Base-by-base conservation (phyloP, 2,888 invertebrate genomes). In the Drosophila lacicola region DNA sequence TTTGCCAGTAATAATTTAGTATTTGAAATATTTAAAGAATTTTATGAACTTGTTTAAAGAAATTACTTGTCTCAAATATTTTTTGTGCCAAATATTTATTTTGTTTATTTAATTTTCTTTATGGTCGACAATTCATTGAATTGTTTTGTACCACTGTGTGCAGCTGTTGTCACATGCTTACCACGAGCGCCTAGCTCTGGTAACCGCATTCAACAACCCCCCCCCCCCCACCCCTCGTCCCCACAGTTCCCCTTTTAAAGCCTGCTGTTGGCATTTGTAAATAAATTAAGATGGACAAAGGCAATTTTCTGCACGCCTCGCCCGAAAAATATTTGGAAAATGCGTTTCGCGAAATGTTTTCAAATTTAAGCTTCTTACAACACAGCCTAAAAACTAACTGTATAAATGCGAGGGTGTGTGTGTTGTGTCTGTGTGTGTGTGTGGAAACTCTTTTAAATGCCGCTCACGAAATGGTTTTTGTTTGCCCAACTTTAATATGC, bases 211-310 rank as follows among this genome's bases (percentile, higher is more conserved):
- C 2, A 8, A 6, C 17, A n/a, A 13, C n/a, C 0, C 8, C 1
- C 5, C 6, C 1, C 0, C 4, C 9, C 1, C 10, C 25, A 1
- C 11, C 1, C n/a, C 17, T 1, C 37, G n/a, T 19, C 53, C 11
- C 37, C 8, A 6, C 25, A 25, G 5, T 25, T 8, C 2, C 29
- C 8, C 29, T 29, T 8, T 29, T 29, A 29, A 2, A 29, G 2
- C 13, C 13, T 55, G 47, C 45, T 41, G 44, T 56, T 76, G 80
- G 64, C 74, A 72, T 56, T 58, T 73, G 54, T 53, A 83, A 82
- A 84, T 85, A 83, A 86, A 86, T 86, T 85, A 83, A 85, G 83
- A 86, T 77, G 75, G 85, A 86, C 86, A 87, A 86, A 82, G 82
- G 85, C 81, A 80, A 83, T 87, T 85, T 80, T 55, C 46, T 50